Evolutionary conservation across 2,888 invertebrate species (phyloP).

Genomic region (Ctenicera cuprea): DNA sequence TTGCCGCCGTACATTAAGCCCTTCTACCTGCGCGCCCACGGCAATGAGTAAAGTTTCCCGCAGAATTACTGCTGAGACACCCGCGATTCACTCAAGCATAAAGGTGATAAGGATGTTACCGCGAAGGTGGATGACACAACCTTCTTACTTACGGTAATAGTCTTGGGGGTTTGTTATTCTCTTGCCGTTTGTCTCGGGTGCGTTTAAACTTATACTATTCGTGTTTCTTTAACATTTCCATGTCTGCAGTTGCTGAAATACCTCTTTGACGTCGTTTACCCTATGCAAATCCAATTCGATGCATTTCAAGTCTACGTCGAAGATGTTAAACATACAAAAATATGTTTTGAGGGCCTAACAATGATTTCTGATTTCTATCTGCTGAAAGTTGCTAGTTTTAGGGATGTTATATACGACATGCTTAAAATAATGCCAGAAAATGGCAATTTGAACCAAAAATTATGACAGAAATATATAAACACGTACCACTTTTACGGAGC

Average conservation of each 20-base stretch:
- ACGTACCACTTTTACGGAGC: too few relatives aligned
- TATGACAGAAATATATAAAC: too few relatives aligned
- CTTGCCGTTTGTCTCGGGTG: slow-evolving; percentile 15
- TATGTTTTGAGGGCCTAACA: too few relatives aligned
- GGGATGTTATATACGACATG: too few relatives aligned
- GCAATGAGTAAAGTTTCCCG: slow-evolving; percentile 66
- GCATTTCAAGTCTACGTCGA: neutral
- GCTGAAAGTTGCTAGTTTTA: too few relatives aligned
- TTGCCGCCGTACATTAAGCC: slow-evolving; percentile 66
- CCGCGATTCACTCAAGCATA: slow-evolving; percentile 68
- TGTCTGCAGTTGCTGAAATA: slow-evolving; percentile 15
- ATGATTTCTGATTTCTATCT: too few relatives aligned
- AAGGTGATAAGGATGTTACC: slow-evolving; percentile 70
- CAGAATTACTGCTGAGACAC: slow-evolving; percentile 63
- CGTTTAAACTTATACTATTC: slow-evolving; percentile 6
- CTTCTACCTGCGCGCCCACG: slow-evolving; percentile 66
- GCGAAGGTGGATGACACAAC: slow-evolving; percentile 56
- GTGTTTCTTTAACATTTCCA: slow-evolving; percentile 27
- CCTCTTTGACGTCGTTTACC: slow-evolving; percentile 12
- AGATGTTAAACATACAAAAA: neutral
- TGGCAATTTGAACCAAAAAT: too few relatives aligned
- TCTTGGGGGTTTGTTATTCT: slow-evolving; percentile 41
- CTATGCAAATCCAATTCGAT: slow-evolving; percentile 3
- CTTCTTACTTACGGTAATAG: slow-evolving; percentile 49
- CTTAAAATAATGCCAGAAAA: too few relatives aligned